Base-by-base conservation (phyloP, 2,888 invertebrate genomes). In the Metalampra italica region DNA sequence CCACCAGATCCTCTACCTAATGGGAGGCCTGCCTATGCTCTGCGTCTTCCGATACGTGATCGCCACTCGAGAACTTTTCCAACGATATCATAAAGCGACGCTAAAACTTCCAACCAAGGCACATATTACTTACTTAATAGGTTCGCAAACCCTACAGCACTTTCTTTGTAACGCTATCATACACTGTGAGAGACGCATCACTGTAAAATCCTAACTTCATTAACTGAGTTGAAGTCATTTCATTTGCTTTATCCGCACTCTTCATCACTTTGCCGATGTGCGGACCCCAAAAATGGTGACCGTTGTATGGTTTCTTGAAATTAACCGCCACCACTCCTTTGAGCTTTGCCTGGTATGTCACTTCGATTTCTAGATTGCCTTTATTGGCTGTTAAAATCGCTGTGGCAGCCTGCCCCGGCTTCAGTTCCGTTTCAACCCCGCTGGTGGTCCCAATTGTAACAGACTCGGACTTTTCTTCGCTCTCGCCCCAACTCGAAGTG, bases 211-310 rank as follows among this genome's bases (percentile, higher is more conserved):
- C 84, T 22, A 83, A 56, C 42, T 68, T 71, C 1, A 84, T 69
- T 0, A 56, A 69, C 44, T 83, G 78, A 0, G 56, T 53, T 0
- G 60, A 57, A 0, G 57, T 68, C 7, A 68, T 57, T 50, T 77
- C 80, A 43, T 78, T 83, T 0, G 45, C 46, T 14, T 79, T 46
- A 1, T 63, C 69, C 9, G 66, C 78, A 40, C 62, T 65, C 36
- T 63, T 63, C 71, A 85, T 69, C 0, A 84, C 68, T 47, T 67
- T 68, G 3, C 59, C 55, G 8, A 85, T 66, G 1, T 55, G 54
- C 0, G 81, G 83, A 0, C 77, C 81, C 66, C 72, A 81, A 45
- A 86, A 85, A 57, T 84, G 79, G 38, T 86, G 86, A 0, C 74
- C 75, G 0, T 70, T 71, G 22, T 66, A 54, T 0, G 53, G 36